A percentile compares a stretch with the other conserved stretches of the same genome.
phyloP scores from a whole-genome alignment of 2,888 invertebrate genomes.

The Pollenia griseotomentosa region DNA sequence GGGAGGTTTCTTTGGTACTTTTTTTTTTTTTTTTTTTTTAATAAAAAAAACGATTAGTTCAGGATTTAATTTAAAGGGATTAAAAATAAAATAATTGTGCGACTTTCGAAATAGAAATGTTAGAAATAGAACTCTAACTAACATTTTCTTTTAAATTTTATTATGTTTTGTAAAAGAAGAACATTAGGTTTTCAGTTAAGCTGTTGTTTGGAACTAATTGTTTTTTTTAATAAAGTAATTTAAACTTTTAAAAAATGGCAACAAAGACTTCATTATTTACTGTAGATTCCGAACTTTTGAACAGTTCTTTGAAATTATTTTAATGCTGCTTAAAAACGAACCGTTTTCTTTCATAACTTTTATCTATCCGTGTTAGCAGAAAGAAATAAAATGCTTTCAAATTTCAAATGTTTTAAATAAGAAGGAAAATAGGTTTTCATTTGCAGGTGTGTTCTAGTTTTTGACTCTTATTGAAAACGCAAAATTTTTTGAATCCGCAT shows the following conservation, averaged over 20 bases:
- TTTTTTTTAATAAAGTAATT: constrained; percentile 11
- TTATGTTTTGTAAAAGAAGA: not conserved
- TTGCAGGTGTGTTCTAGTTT: too few species aligned
- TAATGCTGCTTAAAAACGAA: too few species aligned
- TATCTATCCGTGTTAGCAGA: too few species aligned
- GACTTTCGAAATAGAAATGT: not conserved
- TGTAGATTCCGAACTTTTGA: too few species aligned
- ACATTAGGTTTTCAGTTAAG: constrained; percentile 15
- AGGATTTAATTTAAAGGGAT: constrained; percentile 53
- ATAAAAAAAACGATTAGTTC: constrained; percentile 22
- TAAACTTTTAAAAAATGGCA: not conserved
- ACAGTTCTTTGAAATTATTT: too few species aligned
- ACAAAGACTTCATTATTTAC: too few species aligned
- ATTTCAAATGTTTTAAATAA: too few species aligned
- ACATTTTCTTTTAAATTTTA: not conserved
- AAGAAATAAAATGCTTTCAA: too few species aligned
- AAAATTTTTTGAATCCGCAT: too few species aligned
- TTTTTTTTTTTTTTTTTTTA: not conserved
- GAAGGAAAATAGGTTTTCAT: too few species aligned
- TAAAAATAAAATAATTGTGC: constrained; percentile 21
- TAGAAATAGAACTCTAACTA: not conserved
- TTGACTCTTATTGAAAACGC: too few species aligned
- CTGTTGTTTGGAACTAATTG: constrained; percentile 56
- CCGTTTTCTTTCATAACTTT: too few species aligned
- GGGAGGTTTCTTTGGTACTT: not conserved